Base-by-base conservation (phyloP, 1,140 invertebrate species). In the Megathymus violae region DNA sequence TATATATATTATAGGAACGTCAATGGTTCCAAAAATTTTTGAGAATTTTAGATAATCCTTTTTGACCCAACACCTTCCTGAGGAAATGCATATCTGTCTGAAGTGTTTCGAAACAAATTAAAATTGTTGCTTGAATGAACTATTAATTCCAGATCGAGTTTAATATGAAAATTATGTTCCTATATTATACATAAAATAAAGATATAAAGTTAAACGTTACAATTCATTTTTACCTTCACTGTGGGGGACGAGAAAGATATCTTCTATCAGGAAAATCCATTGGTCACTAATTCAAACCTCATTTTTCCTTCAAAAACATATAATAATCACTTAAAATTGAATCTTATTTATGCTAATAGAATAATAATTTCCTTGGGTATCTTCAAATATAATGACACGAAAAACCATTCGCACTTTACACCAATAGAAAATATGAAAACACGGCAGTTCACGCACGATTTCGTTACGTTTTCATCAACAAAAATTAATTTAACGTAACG, bases 171-270 rank as follows among this genome's bases (percentile, higher is more conserved):
- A n/a, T n/a, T n/a, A n/a, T n/a, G n/a, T n/a, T n/a, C n/a, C n/a
- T n/a, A n/a, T n/a, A n/a, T n/a, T n/a, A n/a, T n/a, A n/a, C n/a
- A n/a, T n/a, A n/a, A n/a, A n/a, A n/a, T n/a, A n/a, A n/a, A n/a
- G n/a, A n/a, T 22, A 22, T 22, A 22, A 22, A 3, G 11, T 11
- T 22, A 19, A n/a, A 46, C 17, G 19, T 46, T 16, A 16, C 2
- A 22, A 22, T 22, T 51, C 70, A 67, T 46, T 65, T 64, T 34
- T 73, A 78, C 79, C 79, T 82, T 76, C 75, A 71, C 66, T 59
- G 79, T 56, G 67, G 79, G 72, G 71, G 76, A 77, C 75, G 66
- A 25, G 43, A 62, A 22, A 40, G 36, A 48, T 34, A 43, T 65
- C 67, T 63, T 63, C 61, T 64, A 61, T 27, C 36, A 48, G 48